Base-by-base conservation (phyloP, 2,888 invertebrate species). In the Hypselothyrea guttata region DNA sequence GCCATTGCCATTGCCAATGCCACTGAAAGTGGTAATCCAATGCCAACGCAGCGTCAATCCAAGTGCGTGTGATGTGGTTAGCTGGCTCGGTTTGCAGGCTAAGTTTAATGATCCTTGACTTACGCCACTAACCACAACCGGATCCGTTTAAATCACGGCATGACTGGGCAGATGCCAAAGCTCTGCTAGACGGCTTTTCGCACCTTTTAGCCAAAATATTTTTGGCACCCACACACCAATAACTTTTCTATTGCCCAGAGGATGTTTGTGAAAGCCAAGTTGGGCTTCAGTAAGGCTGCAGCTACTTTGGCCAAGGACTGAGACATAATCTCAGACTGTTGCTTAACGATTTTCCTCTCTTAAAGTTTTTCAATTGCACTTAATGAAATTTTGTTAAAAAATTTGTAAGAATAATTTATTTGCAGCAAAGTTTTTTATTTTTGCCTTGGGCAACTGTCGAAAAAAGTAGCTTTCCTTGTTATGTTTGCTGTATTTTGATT, bases 41-140 rank as follows among this genome's bases (percentile, higher is more conserved):
- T 54, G 52, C 64, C 47, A 49, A 58, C 33, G 34, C 40, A 52
- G 37, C 31, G 47, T 34, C 53, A 57, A 71, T 62, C 22, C 37
- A 52, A 28, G 35, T 48, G 54, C 54, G 54, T 46, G 47, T 42
- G 15, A 42, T 35, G 37, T 34, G n/a, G n/a, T n/a, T n/a, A n/a
- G n/a, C n/a, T n/a, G n/a, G n/a, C n/a, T n/a, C n/a, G n/a, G 45
- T 34, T 48, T 16, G 1, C 7, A 13, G 34, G 45, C 16, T 12
- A 55, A 75, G 84, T 83, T 86, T 81, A 86, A 83, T 83, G 83
- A 82, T 84, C 82, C 83, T 82, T 84, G 82, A 82, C 82, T 76
- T 28, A n/a, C 13, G 9, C 34, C 41, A 7, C 42, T 38, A 46
- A 37, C 27, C 41, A 60, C 63, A 76, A 73, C 62, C 66, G 74